Conservation (phyloP, 2,797 vertebrate species). For the Gobio occitaniae region DNA sequence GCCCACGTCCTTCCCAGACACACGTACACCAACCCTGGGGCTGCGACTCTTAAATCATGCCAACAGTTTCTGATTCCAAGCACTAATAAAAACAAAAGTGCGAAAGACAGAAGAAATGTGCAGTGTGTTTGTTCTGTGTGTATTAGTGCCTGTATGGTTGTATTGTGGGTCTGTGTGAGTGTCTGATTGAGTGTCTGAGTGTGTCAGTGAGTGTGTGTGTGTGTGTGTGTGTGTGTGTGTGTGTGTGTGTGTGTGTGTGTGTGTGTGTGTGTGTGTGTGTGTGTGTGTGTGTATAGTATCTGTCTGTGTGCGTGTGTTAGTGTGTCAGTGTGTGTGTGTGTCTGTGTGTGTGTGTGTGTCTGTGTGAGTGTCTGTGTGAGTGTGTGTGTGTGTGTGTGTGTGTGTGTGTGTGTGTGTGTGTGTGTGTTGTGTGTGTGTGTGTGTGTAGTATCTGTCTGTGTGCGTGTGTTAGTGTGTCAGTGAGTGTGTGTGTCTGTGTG, state of each 20-base stretch:
- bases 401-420: too few species aligned
- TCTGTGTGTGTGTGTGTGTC: not conserved
- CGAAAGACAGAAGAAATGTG: not conserved
- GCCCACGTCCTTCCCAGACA: constrained; percentile 17
- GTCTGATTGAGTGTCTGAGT: not conserved
- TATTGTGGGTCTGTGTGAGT: not conserved
- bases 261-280: too few species aligned
- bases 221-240: too few species aligned
- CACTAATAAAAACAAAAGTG: not conserved
- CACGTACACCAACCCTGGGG: not conserved
- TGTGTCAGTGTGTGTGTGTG: too few species aligned
- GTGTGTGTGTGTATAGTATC: too few species aligned
- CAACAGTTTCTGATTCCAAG: too few species aligned
- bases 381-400: not conserved
- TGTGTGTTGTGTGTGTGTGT: too few species aligned
- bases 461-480: too few species aligned
- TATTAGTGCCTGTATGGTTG: not conserved
- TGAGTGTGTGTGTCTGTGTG: not conserved
- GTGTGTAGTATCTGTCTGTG: not conserved
- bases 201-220: not conserved
- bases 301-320: not conserved
- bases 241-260: too few species aligned
- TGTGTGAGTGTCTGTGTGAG: not conserved
- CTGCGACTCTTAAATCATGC: not conserved
- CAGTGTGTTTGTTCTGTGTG: not conserved